Evolutionary conservation across 2,113 vertebrate genomes (phyloP).

Genomic region (Sclerurus mexicanus): DNA sequence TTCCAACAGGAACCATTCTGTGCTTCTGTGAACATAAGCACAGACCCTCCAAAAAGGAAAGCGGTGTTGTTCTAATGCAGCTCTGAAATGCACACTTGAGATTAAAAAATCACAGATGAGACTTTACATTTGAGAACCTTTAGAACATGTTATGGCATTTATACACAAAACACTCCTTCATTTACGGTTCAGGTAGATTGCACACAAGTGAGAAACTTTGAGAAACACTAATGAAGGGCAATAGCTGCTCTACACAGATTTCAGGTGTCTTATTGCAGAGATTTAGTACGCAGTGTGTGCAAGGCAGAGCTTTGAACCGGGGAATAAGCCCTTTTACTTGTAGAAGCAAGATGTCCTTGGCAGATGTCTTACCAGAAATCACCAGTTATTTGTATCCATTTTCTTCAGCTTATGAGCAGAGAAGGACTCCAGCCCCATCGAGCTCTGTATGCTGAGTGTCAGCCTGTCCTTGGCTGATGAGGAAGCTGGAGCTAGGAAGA

Average conservation of each 20-base stretch:
- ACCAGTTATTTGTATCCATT: neutral
- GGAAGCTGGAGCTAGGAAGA: neutral
- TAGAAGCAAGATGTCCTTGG: neutral
- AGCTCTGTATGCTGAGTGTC: neutral
- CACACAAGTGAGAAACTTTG: neutral
- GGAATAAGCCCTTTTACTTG: neutral
- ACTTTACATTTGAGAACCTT: neutral
- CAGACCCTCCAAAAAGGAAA: neutral
- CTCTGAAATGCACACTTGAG: neutral
- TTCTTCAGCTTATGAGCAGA: neutral
- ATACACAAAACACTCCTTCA: neutral
- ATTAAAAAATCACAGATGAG: neutral
- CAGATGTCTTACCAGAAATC: neutral
- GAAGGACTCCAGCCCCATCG: rapidly evolving
- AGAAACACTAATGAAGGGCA: neutral
- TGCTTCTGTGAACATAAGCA: neutral
- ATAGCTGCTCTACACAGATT: neutral
- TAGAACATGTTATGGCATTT: neutral
- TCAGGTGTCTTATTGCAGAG: neutral
- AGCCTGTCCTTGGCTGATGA: neutral
- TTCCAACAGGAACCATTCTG: neutral
- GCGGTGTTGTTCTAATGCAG: neutral
- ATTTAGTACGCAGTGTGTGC: neutral
- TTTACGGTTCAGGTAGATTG: neutral
- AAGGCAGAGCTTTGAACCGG: neutral